Conservation (phyloP, 2,113 vertebrate species). For the Heterotilapia buettikoferi region DNA sequence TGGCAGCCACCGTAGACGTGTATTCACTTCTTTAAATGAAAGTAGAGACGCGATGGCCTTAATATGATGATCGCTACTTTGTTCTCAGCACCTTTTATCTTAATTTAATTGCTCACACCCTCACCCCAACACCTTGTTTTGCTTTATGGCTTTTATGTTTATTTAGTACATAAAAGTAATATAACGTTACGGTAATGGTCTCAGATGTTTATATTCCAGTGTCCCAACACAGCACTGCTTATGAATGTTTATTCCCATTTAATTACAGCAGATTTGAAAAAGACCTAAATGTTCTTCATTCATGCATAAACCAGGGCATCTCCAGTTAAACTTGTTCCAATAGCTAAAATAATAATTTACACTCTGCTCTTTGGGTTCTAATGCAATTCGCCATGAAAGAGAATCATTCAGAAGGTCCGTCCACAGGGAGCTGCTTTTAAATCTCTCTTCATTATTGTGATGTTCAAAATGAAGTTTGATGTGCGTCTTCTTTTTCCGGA, state of each 20-base stretch:
- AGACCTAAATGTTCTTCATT: background rate
- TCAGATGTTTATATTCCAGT: background rate
- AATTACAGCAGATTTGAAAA: background rate
- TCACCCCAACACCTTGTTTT: background rate
- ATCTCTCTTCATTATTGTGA: background rate
- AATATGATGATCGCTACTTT: background rate
- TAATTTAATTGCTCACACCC: background rate
- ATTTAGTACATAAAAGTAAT: background rate
- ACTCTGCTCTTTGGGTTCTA: background rate
- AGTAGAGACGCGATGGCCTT: background rate
- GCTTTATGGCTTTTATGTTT: background rate
- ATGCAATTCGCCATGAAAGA: background rate
- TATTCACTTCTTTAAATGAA: background rate
- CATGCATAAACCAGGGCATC: background rate
- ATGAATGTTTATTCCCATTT: background rate
- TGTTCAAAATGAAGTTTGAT: constrained; percentile 46
- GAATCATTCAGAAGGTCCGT: background rate
- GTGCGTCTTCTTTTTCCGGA: background rate
- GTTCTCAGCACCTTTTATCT: background rate
- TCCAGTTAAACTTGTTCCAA: background rate
- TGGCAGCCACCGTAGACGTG: constrained; percentile 33
- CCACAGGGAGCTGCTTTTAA: background rate
- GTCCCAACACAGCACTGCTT: background rate
- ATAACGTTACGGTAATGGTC: background rate
- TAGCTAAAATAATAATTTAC: background rate